A percentile compares a stretch with the other conserved stretches of the same genome.
phyloP scores from a whole-genome alignment of 2,797 vertebrate genomes.

The Periparus ater region DNA sequence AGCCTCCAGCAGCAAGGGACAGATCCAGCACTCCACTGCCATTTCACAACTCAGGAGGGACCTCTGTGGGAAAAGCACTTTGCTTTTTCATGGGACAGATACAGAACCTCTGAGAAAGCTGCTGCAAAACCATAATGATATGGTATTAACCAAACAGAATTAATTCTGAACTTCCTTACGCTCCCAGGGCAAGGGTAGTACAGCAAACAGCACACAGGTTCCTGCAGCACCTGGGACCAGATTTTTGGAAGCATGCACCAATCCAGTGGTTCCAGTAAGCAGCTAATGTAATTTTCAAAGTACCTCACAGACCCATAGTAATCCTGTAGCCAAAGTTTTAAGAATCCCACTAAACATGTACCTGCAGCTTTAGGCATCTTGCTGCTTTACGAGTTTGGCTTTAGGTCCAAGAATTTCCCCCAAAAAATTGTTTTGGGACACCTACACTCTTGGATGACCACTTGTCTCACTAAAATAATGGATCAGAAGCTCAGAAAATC shows the following conservation, averaged over 20 bases:
- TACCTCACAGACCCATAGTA: neutral
- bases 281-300: neutral
- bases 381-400: neutral
- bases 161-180: neutral
- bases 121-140: slow-evolving; percentile 26
- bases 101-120: slow-evolving; percentile 20
- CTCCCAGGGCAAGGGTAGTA: neutral
- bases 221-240: neutral
- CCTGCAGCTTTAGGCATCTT: neutral
- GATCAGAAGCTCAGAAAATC: neutral
- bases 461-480: neutral
- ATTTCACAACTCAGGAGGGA: slow-evolving; percentile 28
- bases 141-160: neutral
- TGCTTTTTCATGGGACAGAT: neutral
- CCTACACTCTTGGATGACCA: neutral
- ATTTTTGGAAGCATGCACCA: neutral
- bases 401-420: neutral
- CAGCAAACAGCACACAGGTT: neutral
- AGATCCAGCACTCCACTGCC: neutral
- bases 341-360: neutral
- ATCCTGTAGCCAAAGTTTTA: neutral
- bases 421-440: neutral
- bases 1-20: neutral
- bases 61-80: neutral
- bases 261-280: neutral